Evolutionary conservation across 2,888 invertebrate species (phyloP), one percentile per base, ranked within the genome.

Genomic region (Selenia dentaria): DNA sequence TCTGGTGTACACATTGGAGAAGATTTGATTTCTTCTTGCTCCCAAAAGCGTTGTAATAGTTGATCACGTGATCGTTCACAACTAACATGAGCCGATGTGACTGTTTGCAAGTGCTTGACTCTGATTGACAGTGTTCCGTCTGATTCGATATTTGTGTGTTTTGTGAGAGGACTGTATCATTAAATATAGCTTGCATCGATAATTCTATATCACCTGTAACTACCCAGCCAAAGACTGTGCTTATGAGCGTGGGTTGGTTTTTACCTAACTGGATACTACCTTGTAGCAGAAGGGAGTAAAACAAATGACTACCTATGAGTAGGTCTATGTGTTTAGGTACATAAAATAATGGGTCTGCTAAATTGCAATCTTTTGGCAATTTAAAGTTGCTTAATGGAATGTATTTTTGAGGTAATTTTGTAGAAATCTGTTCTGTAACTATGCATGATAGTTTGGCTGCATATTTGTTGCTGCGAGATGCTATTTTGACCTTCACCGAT

Each of bases 121-220:
- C n/a, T n/a, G n/a, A n/a, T n/a, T n/a, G n/a, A n/a, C n/a, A n/a
- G n/a, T n/a, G n/a, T n/a, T n/a, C n/a, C n/a, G n/a, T n/a, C n/a
- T n/a, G n/a, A n/a, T n/a, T n/a, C n/a, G n/a, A n/a, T n/a, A n/a
- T n/a, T n/a, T n/a, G n/a, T n/a, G n/a, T n/a, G n/a, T n/a, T n/a
- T n/a, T n/a, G n/a, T n/a, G n/a, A n/a, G n/a, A n/a, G 12, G 28
- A 37, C 37, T 37, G 37, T 37, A 28, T 37, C 28, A 28, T 37
- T 26, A 36, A 27, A 28, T 22, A 11, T 6, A 6, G 35, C 4
- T 20, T 37, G 37, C 12, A 37, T 22, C 11, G 11, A 11, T 28
- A 28, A 11, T 36, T 36, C 36, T 2, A 27, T 22, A 8, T 38
- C 29, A 4, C 37, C 37, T 12, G 37, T 38, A 5, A 29, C 37